These are phyloP conservation scores for Caenorhabditis imperialis DNA, from an alignment of 2,888 invertebrate genomes.

Conservation along the genomic window DNA sequence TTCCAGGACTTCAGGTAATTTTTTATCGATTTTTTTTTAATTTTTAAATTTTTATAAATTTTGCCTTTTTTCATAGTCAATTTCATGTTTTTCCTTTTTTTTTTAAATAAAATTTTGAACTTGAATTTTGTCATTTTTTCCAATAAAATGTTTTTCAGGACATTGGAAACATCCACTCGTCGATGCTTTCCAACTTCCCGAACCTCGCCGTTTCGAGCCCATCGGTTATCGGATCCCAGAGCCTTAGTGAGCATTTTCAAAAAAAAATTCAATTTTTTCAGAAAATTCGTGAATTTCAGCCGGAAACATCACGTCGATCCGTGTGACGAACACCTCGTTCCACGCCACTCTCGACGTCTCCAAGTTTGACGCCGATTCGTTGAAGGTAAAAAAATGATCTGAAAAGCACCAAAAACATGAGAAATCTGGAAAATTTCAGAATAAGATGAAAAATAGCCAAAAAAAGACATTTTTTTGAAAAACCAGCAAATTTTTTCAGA, in stretches of 20 bases:
- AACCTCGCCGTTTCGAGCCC: conserved; percentile 38
- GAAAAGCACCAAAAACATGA: too few species aligned
- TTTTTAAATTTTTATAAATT: conserved; percentile 3
- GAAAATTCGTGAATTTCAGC: conserved; percentile 14
- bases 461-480: too few species aligned
- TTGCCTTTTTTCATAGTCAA: too few species aligned
- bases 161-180: conserved; percentile 45
- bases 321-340: conserved; percentile 70
- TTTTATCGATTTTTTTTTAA: too few species aligned
- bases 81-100: too few species aligned
- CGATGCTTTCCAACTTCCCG: conserved; percentile 51
- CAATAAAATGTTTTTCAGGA: too few species aligned
- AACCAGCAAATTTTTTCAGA: too few species aligned
- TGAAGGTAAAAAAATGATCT: too few species aligned
- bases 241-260: background rate
- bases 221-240: conserved; percentile 32
- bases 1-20: conserved; percentile 51
- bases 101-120: too few species aligned
- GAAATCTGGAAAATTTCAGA: too few species aligned
- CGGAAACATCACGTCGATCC: conserved; percentile 59
- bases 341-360: conserved; percentile 71
- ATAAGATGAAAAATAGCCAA: too few species aligned
- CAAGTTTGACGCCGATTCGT: conserved; percentile 71
- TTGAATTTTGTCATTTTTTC: background rate
- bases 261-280: background rate